These are phyloP conservation scores for Mesorhabditis spiculigera DNA, from an alignment of 2,888 invertebrate genomes.

Conservation along the genomic window DNA sequence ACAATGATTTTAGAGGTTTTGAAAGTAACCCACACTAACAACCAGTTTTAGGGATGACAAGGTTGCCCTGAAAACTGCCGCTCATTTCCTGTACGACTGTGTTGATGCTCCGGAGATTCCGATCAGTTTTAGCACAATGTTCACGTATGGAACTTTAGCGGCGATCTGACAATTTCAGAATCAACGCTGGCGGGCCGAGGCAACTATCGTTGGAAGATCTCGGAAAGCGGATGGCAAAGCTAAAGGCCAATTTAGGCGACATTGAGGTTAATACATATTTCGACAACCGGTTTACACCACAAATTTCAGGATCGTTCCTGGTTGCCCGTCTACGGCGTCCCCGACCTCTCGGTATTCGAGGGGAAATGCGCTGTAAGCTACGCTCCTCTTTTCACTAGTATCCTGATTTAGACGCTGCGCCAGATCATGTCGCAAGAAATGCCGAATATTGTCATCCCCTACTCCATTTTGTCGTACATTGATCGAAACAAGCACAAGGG, in stretches of 20 bases:
- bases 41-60: background rate
- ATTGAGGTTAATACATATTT: background rate
- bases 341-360: background rate
- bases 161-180: constrained; percentile 4
- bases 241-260: background rate
- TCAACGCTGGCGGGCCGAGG: background rate
- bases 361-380: background rate
- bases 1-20: background rate
- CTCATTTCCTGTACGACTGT: background rate
- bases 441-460: background rate
- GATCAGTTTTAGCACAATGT: background rate
- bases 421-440: background rate
- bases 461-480: background rate
- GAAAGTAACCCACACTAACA: background rate
- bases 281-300: background rate
- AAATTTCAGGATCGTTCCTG: background rate
- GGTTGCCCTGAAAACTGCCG: background rate
- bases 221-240: background rate
- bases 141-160: background rate
- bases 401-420: background rate
- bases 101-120: background rate
- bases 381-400: too few species aligned
- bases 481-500: background rate
- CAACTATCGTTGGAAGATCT: background rate
- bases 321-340: background rate